These are phyloP conservation scores for Cynopterus brachyotis DNA, from an alignment of 2,113 vertebrate species.

Conservation along the genomic window DNA sequence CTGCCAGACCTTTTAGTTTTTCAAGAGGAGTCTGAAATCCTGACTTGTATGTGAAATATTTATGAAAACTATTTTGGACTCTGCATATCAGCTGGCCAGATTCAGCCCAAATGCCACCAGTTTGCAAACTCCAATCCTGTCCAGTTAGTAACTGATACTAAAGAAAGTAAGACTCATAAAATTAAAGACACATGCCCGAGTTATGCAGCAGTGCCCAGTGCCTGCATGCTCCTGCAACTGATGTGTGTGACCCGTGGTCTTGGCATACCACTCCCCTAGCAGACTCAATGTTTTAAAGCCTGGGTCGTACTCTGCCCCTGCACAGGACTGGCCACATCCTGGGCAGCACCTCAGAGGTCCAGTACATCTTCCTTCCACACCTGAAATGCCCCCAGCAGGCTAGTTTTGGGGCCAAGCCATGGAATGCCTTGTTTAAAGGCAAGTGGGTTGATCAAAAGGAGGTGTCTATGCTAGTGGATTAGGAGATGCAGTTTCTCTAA, in stretches of 20 bases:
- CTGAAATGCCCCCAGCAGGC: not conserved
- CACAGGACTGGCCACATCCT: not conserved
- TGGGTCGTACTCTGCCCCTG: not conserved
- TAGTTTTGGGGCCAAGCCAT: not conserved
- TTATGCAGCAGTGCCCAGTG: not conserved
- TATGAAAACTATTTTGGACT: not conserved
- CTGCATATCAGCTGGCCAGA: not conserved
- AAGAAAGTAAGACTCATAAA: not conserved
- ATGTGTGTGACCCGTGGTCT: rapidly evolving
- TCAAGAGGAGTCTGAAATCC: not conserved
- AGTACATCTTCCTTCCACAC: not conserved
- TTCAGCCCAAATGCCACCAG: not conserved
- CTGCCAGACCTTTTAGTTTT: not conserved
- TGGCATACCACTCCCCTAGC: not conserved
- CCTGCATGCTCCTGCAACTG: not conserved
- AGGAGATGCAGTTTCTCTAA: not conserved
- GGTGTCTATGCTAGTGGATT: too few relatives aligned
- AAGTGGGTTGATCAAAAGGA: not conserved
- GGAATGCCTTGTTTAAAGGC: not conserved
- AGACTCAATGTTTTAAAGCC: not conserved
- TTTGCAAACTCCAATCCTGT: too few relatives aligned
- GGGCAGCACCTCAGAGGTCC: not conserved
- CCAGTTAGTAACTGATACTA: not conserved
- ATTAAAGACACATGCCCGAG: rapidly evolving
- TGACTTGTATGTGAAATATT: not conserved